phyloP scores from a whole-genome alignment of 1,140 invertebrate species.

The Nebria ingens region DNA sequence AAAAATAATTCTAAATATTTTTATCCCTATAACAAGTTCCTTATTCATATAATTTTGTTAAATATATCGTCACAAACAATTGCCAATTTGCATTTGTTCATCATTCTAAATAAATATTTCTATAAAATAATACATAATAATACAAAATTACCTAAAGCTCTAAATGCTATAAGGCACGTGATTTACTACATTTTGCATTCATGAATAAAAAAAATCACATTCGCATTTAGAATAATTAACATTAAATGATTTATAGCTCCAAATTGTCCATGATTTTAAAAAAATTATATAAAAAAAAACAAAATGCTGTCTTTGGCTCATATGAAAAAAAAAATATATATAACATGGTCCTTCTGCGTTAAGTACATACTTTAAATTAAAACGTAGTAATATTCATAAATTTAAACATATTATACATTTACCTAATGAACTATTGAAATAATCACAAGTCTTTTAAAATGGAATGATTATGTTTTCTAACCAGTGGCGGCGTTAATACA shows the following conservation, averaged over 20 bases:
- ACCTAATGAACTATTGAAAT: not conserved
- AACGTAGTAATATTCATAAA: not conserved
- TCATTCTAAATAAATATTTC: not conserved
- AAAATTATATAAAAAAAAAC: too few species aligned
- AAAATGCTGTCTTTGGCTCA: constrained; percentile 4
- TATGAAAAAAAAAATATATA: not conserved
- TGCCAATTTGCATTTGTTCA: not conserved
- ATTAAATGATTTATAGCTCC: not conserved
- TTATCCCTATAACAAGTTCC: too few species aligned
- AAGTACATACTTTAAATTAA: not conserved
- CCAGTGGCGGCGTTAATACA: too few species aligned
- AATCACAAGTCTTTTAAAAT: constrained; percentile 4
- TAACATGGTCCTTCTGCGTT: not conserved
- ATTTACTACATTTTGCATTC: not conserved
- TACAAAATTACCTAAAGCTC: not conserved
- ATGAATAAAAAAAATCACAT: not conserved
- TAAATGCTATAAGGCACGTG: not conserved
- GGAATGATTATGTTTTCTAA: constrained; percentile 3
- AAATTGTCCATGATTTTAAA: not conserved
- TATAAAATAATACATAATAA: constrained; percentile 1
- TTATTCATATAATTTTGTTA: too few species aligned
- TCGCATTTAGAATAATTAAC: not conserved
- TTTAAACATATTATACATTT: not conserved
- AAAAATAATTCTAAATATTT: too few species aligned
- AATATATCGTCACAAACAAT: too few species aligned